A percentile compares a stretch with the other conserved stretches of the same genome.
Conservation (phyloP, 2,113 vertebrate genomes). For the Anser cygnoides region DNA sequence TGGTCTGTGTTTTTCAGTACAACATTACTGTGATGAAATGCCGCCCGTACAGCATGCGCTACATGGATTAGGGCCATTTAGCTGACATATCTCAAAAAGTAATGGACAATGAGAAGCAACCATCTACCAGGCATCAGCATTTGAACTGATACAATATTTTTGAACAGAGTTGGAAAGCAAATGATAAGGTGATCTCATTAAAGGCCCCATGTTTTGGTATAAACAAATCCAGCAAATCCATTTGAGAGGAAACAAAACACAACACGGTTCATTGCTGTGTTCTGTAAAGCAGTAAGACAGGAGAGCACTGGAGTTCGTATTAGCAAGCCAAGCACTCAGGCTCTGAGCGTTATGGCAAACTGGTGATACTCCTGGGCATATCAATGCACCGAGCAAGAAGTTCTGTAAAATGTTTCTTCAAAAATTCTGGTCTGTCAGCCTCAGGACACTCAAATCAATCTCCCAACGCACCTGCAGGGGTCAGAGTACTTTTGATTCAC, state of each 20-base stretch:
- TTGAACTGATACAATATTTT: neutral
- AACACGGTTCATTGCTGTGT: neutral
- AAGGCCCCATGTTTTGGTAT: neutral
- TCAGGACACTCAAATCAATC: neutral
- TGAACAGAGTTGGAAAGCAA: neutral
- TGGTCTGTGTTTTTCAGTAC: neutral
- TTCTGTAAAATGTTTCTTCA: neutral
- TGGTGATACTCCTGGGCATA: fast-evolving
- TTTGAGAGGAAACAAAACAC: neutral
- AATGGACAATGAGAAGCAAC: neutral
- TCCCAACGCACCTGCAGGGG: slow-evolving; percentile 59
- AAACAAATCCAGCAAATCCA: neutral
- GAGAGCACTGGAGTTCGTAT: neutral
- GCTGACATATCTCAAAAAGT: neutral
- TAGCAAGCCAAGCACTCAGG: neutral
- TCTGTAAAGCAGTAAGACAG: neutral
- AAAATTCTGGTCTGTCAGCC: neutral
- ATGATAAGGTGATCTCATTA: neutral
- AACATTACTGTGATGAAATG: neutral
- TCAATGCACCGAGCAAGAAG: neutral
- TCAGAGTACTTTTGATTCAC: slow-evolving; percentile 59
- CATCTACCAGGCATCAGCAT: neutral
- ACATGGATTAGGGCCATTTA: neutral
- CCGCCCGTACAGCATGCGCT: neutral
- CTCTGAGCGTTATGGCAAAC: neutral